Conservation (phyloP, 1,140 invertebrate genomes). For the Physella acuta region DNA sequence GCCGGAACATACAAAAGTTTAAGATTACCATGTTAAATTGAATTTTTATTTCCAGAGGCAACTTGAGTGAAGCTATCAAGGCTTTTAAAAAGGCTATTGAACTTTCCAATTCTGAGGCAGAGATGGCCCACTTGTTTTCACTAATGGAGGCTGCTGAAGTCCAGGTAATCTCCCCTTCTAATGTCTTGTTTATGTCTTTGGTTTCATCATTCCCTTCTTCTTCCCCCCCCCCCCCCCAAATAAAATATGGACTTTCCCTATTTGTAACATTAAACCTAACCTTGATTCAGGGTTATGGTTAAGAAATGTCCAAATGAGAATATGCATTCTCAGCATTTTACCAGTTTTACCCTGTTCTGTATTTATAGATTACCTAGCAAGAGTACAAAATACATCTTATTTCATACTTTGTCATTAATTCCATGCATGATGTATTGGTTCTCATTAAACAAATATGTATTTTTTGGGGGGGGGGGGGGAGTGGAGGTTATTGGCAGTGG, state of each 20-base stretch:
- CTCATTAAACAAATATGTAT: background rate
- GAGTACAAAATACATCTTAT: background rate
- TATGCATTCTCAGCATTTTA: background rate
- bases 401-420: background rate
- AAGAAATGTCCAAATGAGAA: background rate
- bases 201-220: background rate
- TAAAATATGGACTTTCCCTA: background rate
- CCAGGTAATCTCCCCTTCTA: slow-evolving; percentile 72
- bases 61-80: slow-evolving; percentile 78
- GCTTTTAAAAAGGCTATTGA: slow-evolving; percentile 87
- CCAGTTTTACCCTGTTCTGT: background rate
- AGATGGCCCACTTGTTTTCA: slow-evolving; percentile 77
- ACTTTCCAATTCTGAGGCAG: slow-evolving; percentile 79
- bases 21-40: no score
- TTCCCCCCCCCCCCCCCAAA: no score
- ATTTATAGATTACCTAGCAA: no score
- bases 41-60: slow-evolving; percentile 70
- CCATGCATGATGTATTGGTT: background rate
- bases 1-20: no score
- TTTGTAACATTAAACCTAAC: background rate
- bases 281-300: background rate
- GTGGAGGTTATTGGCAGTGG: background rate
- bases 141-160: slow-evolving; percentile 77
- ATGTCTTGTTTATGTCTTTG: background rate
- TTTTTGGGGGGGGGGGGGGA: background rate